Percentiles rank a stretch among this genome's conserved stretches.
These are phyloP conservation scores for Myotis brandtii DNA, from an alignment of 2,113 vertebrate genomes.

Conservation along the genomic window DNA sequence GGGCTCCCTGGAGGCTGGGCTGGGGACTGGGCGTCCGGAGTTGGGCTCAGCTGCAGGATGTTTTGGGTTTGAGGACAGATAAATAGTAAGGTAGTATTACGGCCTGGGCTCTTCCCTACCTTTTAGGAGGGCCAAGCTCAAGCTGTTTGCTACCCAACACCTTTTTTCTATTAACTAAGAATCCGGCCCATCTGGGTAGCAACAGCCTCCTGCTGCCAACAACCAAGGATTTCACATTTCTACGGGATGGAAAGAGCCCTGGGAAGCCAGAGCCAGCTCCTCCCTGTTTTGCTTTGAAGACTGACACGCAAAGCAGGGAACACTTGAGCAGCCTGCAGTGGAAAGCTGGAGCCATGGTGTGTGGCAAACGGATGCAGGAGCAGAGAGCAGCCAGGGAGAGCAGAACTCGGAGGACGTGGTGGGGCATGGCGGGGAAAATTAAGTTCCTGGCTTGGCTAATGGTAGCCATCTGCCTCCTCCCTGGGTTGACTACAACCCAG, in stretches of 20 bases:
- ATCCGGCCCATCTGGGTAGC: conserved; percentile 5
- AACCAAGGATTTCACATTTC: conserved; percentile 76
- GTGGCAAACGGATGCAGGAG: conserved; percentile 46
- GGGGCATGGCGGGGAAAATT: neutral
- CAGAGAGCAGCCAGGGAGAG: neutral
- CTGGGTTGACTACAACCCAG: conserved; percentile 47
- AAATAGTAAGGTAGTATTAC: neutral
- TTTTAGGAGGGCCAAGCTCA: neutral
- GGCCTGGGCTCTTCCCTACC: neutral
- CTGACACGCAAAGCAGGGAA: conserved; percentile 25
- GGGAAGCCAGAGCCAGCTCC: conserved; percentile 69
- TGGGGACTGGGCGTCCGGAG: neutral
- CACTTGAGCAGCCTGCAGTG: neutral
- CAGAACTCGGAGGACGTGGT: neutral
- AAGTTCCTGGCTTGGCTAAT: conserved; percentile 68
- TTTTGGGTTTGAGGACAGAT: conserved; percentile 35
- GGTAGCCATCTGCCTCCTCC: conserved; percentile 54
- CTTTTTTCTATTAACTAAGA: conserved; percentile 41
- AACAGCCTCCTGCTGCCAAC: conserved; percentile 71
- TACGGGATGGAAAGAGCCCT: conserved; percentile 74
- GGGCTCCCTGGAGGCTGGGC: conserved; percentile 47
- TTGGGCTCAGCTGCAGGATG: neutral
- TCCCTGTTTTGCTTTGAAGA: conserved; percentile 73
- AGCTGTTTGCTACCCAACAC: conserved; percentile 44
- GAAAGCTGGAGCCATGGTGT: conserved; percentile 67